These are phyloP conservation scores for Glareola pratincola DNA, from an alignment of 2,113 vertebrate genomes.

Conservation along the genomic window DNA sequence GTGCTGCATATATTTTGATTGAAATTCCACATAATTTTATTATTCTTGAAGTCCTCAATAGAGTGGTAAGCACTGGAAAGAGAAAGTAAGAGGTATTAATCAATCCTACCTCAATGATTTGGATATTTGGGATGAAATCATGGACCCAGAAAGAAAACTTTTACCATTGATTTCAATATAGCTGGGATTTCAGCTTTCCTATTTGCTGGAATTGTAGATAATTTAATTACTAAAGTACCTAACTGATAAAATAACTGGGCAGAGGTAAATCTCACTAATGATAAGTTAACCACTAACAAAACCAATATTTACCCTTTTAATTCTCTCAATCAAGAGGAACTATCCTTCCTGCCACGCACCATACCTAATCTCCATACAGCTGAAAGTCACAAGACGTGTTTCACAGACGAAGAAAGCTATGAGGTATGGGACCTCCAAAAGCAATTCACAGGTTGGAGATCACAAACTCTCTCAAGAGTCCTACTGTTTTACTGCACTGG, in stretches of 20 bases:
- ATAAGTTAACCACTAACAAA: neutral
- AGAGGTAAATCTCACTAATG: neutral
- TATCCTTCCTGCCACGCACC: neutral
- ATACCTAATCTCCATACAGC: neutral
- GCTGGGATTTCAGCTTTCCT: neutral
- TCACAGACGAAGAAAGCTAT: neutral
- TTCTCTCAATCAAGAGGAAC: neutral
- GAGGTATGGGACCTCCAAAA: neutral
- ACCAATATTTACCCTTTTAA: neutral
- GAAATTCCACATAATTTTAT: neutral
- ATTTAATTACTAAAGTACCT: neutral
- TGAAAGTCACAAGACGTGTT: neutral
- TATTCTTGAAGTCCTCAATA: neutral
- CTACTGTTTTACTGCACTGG: neutral
- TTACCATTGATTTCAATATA: neutral
- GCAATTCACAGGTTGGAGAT: neutral
- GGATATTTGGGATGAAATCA: neutral
- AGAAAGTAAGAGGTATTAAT: neutral
- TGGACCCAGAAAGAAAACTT: neutral
- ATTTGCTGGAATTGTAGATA: neutral
- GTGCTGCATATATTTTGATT: neutral
- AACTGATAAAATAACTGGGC: neutral
- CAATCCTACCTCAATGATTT: neutral
- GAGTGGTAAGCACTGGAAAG: neutral
- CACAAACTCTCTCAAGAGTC: neutral